Evolutionary conservation across 1,140 invertebrate genomes (phyloP).

Genomic region (Drosophila eugracilis): DNA sequence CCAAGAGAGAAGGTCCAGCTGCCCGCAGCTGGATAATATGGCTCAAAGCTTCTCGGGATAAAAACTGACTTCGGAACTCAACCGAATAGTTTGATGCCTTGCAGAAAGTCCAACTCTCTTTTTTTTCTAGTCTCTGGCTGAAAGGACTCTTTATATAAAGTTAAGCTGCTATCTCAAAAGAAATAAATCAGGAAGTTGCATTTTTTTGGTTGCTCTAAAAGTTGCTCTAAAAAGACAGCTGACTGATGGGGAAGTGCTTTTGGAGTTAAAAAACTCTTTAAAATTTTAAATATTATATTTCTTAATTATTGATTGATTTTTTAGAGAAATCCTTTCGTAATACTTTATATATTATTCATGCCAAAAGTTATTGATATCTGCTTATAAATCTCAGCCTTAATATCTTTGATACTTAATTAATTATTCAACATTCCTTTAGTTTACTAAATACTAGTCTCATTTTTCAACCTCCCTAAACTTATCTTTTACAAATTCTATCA

Average conservation of each 20-base stretch:
- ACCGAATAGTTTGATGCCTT: conserved; percentile 45
- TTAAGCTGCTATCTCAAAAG: conserved; percentile 19
- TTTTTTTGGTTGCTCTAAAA: neutral
- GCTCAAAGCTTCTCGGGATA: conserved; percentile 6
- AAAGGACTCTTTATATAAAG: neutral
- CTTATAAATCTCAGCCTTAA: no score
- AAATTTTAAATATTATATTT: neutral
- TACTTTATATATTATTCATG: no score
- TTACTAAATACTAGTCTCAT: no score
- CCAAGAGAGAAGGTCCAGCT: conserved; percentile 27
- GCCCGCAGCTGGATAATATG: conserved; percentile 25
- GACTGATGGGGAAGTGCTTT: neutral
- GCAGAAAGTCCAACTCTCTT: conserved; percentile 14
- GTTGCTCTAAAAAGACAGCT: neutral
- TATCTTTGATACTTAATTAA: no score
- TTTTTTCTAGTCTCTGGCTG: neutral
- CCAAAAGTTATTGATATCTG: no score
- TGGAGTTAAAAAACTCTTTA: neutral
- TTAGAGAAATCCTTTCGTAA: no score
- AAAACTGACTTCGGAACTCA: conserved; percentile 30
- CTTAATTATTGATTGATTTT: no score
- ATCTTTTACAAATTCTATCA: no score
- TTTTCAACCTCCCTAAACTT: no score
- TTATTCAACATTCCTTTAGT: no score
- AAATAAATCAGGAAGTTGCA: conserved; percentile 11